phyloP scores from a whole-genome alignment of 2,888 invertebrate species.

The Brachypalpus laphriformis region DNA sequence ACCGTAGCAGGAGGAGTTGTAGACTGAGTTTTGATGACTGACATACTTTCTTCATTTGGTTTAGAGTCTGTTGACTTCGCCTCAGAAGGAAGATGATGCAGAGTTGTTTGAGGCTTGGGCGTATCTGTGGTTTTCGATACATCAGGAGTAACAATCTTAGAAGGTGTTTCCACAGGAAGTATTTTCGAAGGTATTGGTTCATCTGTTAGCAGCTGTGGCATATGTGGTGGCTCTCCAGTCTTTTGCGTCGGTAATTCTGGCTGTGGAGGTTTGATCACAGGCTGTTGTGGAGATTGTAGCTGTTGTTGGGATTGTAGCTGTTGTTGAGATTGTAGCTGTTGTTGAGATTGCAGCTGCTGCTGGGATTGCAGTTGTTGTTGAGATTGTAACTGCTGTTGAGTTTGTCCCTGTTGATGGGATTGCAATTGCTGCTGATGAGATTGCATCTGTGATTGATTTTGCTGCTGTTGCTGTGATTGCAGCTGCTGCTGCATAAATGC shows the following conservation, averaged over 20 bases:
- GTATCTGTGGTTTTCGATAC: conserved; percentile 5
- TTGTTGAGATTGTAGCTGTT: neutral
- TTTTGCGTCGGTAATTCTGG: conserved; percentile 44
- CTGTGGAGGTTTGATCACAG: conserved; percentile 33
- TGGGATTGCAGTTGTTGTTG: conserved; percentile 77
- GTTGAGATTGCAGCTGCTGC: conserved; percentile 64
- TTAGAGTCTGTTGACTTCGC: conserved; percentile 19
- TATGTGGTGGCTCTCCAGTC: conserved; percentile 52
- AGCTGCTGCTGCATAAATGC: conserved; percentile 48
- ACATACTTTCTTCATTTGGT: conserved; percentile 39
- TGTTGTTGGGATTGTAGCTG: conserved; percentile 30
- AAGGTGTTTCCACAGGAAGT: conserved; percentile 6
- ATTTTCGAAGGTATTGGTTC: conserved; percentile 30
- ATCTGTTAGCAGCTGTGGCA: conserved; percentile 58
- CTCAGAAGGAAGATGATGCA: neutral
- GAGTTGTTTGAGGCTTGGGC: conserved; percentile 12
- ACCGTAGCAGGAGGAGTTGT: conserved; percentile 30
- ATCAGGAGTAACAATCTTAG: conserved; percentile 16
- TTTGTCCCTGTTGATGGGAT: conserved; percentile 48
- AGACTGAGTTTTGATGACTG: conserved; percentile 55
- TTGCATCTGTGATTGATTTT: neutral
- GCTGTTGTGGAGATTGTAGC: conserved; percentile 73
- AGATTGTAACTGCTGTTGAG: conserved; percentile 75
- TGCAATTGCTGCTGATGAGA: conserved; percentile 77
- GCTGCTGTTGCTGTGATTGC: conserved; percentile 77